Base-by-base conservation (phyloP, 1,140 invertebrate species). In the Phthorimaea operculella region DNA sequence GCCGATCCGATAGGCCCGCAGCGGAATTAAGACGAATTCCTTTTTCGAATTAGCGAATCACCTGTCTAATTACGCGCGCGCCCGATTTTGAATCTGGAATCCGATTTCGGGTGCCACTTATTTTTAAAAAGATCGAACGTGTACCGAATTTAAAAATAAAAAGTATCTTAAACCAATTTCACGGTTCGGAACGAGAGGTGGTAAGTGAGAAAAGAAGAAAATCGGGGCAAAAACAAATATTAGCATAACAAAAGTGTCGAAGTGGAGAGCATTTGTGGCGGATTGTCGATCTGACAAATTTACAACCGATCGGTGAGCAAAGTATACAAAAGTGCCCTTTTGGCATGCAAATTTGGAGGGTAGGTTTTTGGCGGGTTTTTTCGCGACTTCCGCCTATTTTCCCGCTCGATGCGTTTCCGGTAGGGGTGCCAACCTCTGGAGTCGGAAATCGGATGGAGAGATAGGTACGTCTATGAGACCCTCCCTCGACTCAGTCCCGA, bases 241-340 rank as follows among this genome's bases (percentile, higher is more conserved):
- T 80, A 73, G 48, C 76, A 79, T 79, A 76, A 81, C 78, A 81
- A 80, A 66, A 75, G 72, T 78, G 76, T 67, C 74, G 64, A 70
- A 68, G 59, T 54, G 66, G 33, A 21, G 34, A 61, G 58, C 57
- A 62, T 61, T 74, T 68, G 66, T 59, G 70, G 68, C 68, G 68
- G 70, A 82, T 79, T 68, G 77, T 69, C 75, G 79, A 79, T 77
- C 74, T 73, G 79, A 79, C 79, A 83, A 79, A 80, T 79, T 82
- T 68, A 74, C 72, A 73, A 74, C 66, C 70, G 77, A 79, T 79
- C 73, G 68, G 57, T 57, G 64, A 44, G 69, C 54, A 66, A 60
- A 68, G 63, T 61, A 68, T 63, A 72, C 70, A 75, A 75, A 72
- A 79, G 70, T 75, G 77, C 73, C 76, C 73, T 78, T 62, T 77